Percentiles rank a stretch among this genome's conserved stretches.
Evolutionary conservation across 2,797 vertebrate genomes (phyloP).

Genomic region (Pristis pectinata): DNA sequence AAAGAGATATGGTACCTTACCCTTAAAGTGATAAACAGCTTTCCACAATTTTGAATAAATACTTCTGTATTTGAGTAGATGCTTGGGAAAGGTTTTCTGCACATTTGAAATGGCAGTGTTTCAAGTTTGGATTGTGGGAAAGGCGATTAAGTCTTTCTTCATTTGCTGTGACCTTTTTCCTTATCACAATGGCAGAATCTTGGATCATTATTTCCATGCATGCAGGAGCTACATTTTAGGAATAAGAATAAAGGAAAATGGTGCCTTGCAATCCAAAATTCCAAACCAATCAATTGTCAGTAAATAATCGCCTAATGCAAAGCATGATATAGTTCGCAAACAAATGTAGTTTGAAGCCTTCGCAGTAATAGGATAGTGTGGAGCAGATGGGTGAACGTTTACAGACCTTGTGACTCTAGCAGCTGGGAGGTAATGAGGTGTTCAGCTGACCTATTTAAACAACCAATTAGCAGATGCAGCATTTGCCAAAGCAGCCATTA

Average conservation of each 20-base stretch:
- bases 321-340: background rate
- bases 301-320: background rate
- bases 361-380: background rate
- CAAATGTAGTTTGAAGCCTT: background rate
- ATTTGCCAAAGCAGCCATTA: conserved; percentile 22
- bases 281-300: background rate
- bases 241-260: background rate
- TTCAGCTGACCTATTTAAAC: conserved; percentile 33
- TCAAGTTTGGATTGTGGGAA: background rate
- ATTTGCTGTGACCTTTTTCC: background rate
- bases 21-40: background rate
- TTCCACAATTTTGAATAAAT: background rate
- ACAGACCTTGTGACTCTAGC: background rate
- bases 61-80: background rate
- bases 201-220: background rate
- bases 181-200: background rate
- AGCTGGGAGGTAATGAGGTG: conserved; percentile 21
- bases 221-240: background rate
- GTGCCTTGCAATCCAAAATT: background rate
- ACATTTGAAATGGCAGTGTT: background rate
- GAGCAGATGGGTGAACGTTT: background rate
- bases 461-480: conserved; percentile 35
- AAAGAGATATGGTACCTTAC: background rate
- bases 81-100: background rate
- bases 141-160: background rate